Base-by-base conservation (phyloP, 2,797 vertebrate genomes). In the Centropyge bicolor region DNA sequence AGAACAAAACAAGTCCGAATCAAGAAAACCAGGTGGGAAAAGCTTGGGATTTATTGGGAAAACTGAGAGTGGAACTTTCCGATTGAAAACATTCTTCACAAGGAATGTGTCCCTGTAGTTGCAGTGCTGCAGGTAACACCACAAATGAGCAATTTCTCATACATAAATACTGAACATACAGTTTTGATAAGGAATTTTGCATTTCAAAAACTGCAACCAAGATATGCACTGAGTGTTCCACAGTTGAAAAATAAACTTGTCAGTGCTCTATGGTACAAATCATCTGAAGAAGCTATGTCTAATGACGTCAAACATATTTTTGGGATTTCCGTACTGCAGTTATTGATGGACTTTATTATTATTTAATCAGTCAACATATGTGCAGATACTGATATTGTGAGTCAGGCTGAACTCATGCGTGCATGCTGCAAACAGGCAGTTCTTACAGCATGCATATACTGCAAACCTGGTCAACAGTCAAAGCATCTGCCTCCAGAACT, bases 81-180 rank as follows among this genome's bases (percentile, higher is more conserved):
- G 59, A 60, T 81, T 51, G 19, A 43, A 56, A 81, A 69, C 48
- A 61, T 5, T n/a, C 31, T 52, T 71, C 1, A 72, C 9, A 56
- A 64, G 35, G 31, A 48, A 8, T 4, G 12, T 16, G 56, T 43
- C 31, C 36, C 5, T n/a, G 4, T 19, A 45, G 70, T 1, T 27
- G 60, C 51, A 64, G 59, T 16, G 5, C 52, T 49, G 22, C 75
- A 45, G 45, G 16, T 4, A 40, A 54, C 5, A 20, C 22, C n/a
- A 41, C 16, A 31, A 48, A 35, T 65, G 0, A n/a, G 13, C 35
- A 27, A 11, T n/a, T 40, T 54, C n/a, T 43, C 13, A 6, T 19
- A 11, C 40, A 40, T 48, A 19, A 40, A 17, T 24, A 17, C 14
- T 54, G 7, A 22, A 55, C 14, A 35, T 17, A 8, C 22, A 35